Percentiles rank a stretch among this genome's conserved stretches.
phyloP scores from a whole-genome alignment of 2,797 vertebrate genomes.

The Arremon brunneinucha region DNA sequence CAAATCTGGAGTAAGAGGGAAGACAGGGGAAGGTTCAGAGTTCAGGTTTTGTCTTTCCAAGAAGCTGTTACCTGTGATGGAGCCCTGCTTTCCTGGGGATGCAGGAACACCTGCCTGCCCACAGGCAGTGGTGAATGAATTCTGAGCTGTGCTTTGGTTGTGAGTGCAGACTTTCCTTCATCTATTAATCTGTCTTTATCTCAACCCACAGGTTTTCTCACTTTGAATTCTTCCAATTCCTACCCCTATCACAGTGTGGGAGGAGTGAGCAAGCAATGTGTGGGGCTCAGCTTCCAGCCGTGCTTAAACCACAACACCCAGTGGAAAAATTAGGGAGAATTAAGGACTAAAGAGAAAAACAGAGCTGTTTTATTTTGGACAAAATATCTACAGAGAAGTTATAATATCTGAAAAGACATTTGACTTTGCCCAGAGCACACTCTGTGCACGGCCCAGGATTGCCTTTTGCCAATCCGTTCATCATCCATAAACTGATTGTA shows the following conservation, averaged over 20 bases:
- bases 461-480: not conserved
- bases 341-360: not conserved
- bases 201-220: not conserved
- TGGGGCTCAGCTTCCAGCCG: not conserved
- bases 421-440: slow-evolving; percentile 13
- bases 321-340: not conserved
- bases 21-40: not conserved
- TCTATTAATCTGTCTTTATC: not conserved
- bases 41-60: not conserved
- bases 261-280: not conserved
- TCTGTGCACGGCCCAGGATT: not conserved
- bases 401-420: not conserved
- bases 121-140: not conserved
- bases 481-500: slow-evolving; percentile 11
- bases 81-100: not conserved
- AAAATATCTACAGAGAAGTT: not conserved
- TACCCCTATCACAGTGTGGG: not conserved
- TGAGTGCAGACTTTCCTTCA: not conserved
- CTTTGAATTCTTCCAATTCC: not conserved
- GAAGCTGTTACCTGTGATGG: rapidly evolving
- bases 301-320: not conserved
- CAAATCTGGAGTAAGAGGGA: not conserved
- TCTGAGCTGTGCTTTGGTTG: not conserved
- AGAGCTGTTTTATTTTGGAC: not conserved
- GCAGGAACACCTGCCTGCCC: not conserved